phyloP scores from a whole-genome alignment of 2,113 vertebrate genomes.

The Amblyopsis rosae region DNA sequence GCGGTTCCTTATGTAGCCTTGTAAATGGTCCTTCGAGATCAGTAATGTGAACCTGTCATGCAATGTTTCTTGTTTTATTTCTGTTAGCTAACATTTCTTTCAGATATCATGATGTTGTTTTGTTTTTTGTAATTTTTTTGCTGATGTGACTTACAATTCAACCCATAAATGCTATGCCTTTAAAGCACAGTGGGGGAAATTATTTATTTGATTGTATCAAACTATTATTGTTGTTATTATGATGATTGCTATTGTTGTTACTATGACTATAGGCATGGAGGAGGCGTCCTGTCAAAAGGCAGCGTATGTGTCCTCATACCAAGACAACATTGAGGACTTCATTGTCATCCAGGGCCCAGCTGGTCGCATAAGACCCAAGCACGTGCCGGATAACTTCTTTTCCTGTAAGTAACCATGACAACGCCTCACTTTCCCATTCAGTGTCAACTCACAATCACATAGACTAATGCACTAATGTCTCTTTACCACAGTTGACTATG shows the following conservation, averaged over 20 bases:
- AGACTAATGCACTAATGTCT: background rate
- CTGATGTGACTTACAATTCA: too few relatives aligned
- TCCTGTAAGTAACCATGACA: conserved; percentile 80
- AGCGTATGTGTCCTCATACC: conserved; percentile 81
- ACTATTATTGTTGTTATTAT: background rate
- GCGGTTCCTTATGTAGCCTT: conserved; percentile 30
- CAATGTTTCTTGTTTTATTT: conserved; percentile 14
- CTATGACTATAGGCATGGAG: conserved; percentile 85
- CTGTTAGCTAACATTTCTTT: too few relatives aligned
- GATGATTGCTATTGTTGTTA: background rate
- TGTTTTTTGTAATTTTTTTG: too few relatives aligned
- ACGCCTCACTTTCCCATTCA: background rate
- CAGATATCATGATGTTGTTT: too few relatives aligned
- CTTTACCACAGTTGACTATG: conserved; percentile 85
- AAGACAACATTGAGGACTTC: conserved; percentile 73
- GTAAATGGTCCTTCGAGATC: conserved; percentile 36
- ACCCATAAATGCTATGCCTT: too few relatives aligned
- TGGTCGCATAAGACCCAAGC: conserved; percentile 80
- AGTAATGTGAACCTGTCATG: conserved; percentile 9
- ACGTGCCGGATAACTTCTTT: conserved; percentile 80
- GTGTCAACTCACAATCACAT: conserved; percentile 5
- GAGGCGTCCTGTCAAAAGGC: conserved; percentile 79
- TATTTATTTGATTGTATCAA: background rate
- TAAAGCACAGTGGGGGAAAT: too few relatives aligned
- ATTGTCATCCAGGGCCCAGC: conserved; percentile 85